Evolutionary conservation across 2,113 vertebrate genomes (phyloP), one percentile per base, ranked within the genome.

Genomic region (Isichthys henryi): DNA sequence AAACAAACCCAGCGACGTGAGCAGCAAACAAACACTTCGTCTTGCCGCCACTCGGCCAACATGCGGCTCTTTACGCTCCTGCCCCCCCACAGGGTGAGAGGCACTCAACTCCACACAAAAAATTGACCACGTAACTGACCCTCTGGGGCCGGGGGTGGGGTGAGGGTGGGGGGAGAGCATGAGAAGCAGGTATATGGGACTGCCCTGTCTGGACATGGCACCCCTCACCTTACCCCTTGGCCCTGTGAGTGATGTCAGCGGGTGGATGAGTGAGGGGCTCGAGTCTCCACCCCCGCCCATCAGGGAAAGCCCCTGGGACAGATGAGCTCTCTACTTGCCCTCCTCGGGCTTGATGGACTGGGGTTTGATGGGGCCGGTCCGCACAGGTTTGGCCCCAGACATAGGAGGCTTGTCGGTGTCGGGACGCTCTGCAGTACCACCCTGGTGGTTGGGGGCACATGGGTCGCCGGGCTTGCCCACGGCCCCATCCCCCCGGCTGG

Each of bases 341-440:
- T 99, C 98, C 93, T 99, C 98, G 0, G 98, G 97, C 96, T 99
- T 99, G 95, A 99, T 98, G 89, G 98, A 97, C 95, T 99, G 98
- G 91, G 98, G 98, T 94, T 99, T 99, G 92, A 99, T 99, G 94
- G 98, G 98, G 95, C 98, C 98, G 93, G 98, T 99, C 94, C 98
- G 95, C 91, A 99, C 97, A 91, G 98, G 98, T 94, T 99, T 99
- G 56, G 96, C 92, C 7, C 96, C 86, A 2, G 97, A 95, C 83
- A 94, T n/a, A 6, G 91, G 90, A 31, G 95, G 90, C 88, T 98
- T 99, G 49, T 99, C 98, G 90, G 97, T 94, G 0, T 95, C 94
- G 31, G 96, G 94, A 87, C 97, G 94, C 0, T 95, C 97, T 62
- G 94, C 94, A 90, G 96, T 96, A 10, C 93, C 93, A 80, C 90